These are phyloP conservation scores for Cynocephalus volans DNA, from an alignment of 2,113 vertebrate species.

Conservation along the genomic window DNA sequence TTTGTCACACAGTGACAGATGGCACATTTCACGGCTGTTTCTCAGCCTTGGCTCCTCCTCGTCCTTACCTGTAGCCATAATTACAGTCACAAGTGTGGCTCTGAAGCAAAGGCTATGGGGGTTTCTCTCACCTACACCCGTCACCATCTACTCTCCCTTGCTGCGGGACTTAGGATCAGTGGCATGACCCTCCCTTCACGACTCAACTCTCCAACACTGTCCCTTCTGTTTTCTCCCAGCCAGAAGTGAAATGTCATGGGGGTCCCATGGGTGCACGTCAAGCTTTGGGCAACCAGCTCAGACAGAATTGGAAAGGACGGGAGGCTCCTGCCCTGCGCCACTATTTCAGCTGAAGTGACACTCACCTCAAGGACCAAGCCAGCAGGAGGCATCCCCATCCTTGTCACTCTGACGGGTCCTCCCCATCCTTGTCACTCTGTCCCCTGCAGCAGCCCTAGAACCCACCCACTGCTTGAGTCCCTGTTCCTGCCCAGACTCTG, in stretches of 20 bases:
- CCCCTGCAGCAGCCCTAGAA: not conserved
- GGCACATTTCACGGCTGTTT: not conserved
- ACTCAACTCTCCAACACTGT: not conserved
- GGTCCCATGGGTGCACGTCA: accelerated
- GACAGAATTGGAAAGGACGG: not conserved
- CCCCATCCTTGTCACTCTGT: not conserved
- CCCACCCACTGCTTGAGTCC: not conserved
- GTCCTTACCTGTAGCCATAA: not conserved
- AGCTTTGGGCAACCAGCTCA: accelerated
- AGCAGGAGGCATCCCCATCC: not conserved
- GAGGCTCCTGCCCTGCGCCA: accelerated
- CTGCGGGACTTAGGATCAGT: not conserved
- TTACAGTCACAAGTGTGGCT: not conserved
- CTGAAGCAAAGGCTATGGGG: not conserved
- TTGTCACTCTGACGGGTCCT: no score
- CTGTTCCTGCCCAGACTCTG: not conserved
- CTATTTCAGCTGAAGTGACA: not conserved
- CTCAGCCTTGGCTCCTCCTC: not conserved
- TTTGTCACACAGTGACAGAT: not conserved
- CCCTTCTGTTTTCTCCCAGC: not conserved
- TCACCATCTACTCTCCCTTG: not conserved
- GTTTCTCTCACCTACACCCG: not conserved
- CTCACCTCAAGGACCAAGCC: not conserved
- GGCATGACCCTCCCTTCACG: not conserved
- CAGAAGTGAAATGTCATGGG: not conserved